Base-by-base conservation (phyloP, 1,140 invertebrate species). In the Bombus superbus region DNA sequence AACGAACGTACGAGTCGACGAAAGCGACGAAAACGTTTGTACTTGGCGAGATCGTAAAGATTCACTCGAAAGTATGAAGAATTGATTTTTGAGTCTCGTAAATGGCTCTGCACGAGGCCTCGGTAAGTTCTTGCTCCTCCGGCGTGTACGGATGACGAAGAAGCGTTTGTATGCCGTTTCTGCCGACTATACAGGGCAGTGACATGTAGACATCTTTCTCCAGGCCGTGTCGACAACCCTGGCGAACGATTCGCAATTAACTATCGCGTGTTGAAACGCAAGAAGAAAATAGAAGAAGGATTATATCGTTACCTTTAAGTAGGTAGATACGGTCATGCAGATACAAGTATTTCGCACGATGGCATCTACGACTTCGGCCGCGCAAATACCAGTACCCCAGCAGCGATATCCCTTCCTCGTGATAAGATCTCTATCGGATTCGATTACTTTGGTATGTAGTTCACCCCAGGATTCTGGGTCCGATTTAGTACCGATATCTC, bases 121-220 rank as follows among this genome's bases (percentile, higher is more conserved):
- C 93, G 15, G 96, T 94, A 77, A 96, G 92, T n/a, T 94, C 92
- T 80, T 95, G 93, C 91, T 97, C 96, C 40, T 95, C 93, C 32
- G 94, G 89, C 6, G 93, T 96, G 71, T 97, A 95, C 1, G 94
- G 93, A 89, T 96, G 95, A 81, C 96, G 95, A 64, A 97, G 94
- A 72, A 96, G 94, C 68, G 96, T 95, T 62, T 96, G 95, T 44
- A 97, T 94, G 35, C 96, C 97, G 81, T 95, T 95, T 76, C 95
- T 94, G 66, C 96, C 96, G 38, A 97, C 86, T 57, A 96, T 94
- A 81, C 95, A 96, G 15, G 96, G 96, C 47, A 97, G 91, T 6
- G 96, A 96, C 91, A 96, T 94, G 91, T 96, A 97, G 57, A 97
- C 95, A 68, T 97, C 96, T 59, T 96, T 94, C 57, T 96, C 95